Evolutionary conservation across 2,797 vertebrate genomes (phyloP).

Genomic region (Octomys mimax): DNA sequence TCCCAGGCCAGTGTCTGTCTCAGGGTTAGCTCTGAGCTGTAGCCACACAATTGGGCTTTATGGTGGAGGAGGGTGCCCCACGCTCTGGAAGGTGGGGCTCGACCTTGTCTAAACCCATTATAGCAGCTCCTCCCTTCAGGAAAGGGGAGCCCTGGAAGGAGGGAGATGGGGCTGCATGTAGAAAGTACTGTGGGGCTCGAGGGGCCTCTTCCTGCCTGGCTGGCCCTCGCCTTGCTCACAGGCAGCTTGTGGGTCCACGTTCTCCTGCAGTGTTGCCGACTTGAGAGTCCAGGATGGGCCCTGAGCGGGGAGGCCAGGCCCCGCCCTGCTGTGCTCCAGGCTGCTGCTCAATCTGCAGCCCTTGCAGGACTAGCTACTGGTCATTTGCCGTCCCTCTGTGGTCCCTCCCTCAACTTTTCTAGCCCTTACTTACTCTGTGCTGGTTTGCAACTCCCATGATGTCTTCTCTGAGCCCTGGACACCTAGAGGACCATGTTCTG

Average conservation of each 20-base stretch:
- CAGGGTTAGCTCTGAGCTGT: constrained; percentile 21
- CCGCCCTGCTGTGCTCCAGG: not conserved
- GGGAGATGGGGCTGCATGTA: not conserved
- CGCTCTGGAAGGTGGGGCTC: constrained; percentile 66
- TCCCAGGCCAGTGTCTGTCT: constrained; percentile 46
- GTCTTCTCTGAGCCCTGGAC: not conserved
- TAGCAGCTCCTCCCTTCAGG: constrained; percentile 60
- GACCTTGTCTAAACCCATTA: constrained; percentile 69
- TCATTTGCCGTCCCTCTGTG: not conserved
- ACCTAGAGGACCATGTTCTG: not conserved
- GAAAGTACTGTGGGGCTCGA: constrained; percentile 51
- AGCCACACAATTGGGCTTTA: constrained; percentile 64
- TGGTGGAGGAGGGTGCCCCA: constrained; percentile 36
- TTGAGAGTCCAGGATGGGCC: not conserved
- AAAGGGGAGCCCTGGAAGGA: constrained; percentile 74
- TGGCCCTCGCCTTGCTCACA: not conserved
- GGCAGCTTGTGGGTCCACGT: not conserved
- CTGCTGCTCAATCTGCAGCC: not conserved
- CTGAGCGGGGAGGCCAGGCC: not conserved
- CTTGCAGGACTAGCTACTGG: not conserved
- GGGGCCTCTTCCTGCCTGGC: not conserved
- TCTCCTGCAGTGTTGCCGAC: not conserved
- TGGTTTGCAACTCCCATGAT: not conserved
- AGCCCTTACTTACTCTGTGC: rapidly evolving
- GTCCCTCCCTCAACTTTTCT: not conserved